Base-by-base conservation (phyloP, 1,140 invertebrate species). In the Achatina immaculata region DNA sequence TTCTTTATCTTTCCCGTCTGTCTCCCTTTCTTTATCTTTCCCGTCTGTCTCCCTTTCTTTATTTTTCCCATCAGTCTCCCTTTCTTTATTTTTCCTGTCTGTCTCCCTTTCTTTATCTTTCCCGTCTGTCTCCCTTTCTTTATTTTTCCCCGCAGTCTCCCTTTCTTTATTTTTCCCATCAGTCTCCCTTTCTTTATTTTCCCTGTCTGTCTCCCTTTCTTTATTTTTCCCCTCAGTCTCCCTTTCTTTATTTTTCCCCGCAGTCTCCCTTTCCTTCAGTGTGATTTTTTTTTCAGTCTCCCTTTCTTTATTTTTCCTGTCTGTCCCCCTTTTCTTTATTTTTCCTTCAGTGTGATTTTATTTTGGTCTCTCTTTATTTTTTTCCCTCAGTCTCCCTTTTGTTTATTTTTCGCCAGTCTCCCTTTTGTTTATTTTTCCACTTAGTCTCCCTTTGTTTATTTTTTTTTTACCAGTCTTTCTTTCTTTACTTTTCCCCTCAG, bases 311-410 rank as follows among this genome's bases (percentile, higher is more conserved):
- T 51, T 51, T 24, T 51, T 14, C 24, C 11, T 51, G 11, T 51
- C 48, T 51, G 11, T 51, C 24, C 24, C 48, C 24, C 24, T 51
- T 24, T 51, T 24, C 24, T 11, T 51, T 24, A 14, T 24, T 51
- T 11, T 51, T 51, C 24, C 24, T 24, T 51, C 24, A 14, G 11
- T 51, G 11, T 51, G 24, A 34, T 16, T n/a, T 7, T 24, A 24
- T 36, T 21, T 34, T 24, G 66, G 4, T 83, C 86, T 19, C 80
- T 80, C 55, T 83, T 82, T 19, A 48, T 78, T 21, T 87, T 85
- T 73, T 83, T 83, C 66, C 75, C 75, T 43, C 83, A 75, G 0
- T 84, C 82, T 69, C 24, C 4, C 1, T 7, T 58, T 36, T 75
- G 78, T 4, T 76, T 81, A 69, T 81, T 78, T n/a, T 40, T 28